phyloP scores from a whole-genome alignment of 2,113 vertebrate genomes.

The Eurystomus gularis region DNA sequence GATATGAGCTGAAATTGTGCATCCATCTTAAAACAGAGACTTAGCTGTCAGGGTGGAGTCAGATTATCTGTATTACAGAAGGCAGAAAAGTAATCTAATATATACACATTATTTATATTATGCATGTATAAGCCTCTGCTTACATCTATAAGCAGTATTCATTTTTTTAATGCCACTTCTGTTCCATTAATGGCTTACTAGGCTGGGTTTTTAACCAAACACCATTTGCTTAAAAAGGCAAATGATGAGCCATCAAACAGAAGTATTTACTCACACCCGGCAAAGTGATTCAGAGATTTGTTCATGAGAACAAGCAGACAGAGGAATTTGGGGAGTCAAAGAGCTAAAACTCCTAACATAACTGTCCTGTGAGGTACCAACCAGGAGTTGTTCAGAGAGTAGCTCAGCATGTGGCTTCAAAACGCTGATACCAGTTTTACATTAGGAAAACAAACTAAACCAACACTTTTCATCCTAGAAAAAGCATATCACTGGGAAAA shows the following conservation, averaged over 20 bases:
- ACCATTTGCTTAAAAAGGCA: background rate
- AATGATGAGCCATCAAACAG: background rate
- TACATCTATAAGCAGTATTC: background rate
- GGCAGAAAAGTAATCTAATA: background rate
- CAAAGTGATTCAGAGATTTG: background rate
- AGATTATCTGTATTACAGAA: background rate
- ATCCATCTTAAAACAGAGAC: background rate
- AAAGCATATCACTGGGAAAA: background rate
- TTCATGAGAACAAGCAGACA: background rate
- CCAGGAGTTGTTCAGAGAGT: background rate
- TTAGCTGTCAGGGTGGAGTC: background rate
- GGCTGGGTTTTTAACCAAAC: background rate
- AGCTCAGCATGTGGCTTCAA: background rate
- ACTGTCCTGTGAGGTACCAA: background rate
- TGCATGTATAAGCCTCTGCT: background rate
- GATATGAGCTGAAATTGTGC: background rate
- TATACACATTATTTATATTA: background rate
- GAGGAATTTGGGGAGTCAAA: background rate
- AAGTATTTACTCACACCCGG: background rate
- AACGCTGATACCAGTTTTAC: background rate
- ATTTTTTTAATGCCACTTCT: background rate
- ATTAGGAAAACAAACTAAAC: background rate
- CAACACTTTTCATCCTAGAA: rapidly evolving
- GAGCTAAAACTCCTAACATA: background rate
- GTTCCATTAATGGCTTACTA: background rate